phyloP scores from a whole-genome alignment of 2,797 vertebrate genomes.

The Sarcophilus harrisii region DNA sequence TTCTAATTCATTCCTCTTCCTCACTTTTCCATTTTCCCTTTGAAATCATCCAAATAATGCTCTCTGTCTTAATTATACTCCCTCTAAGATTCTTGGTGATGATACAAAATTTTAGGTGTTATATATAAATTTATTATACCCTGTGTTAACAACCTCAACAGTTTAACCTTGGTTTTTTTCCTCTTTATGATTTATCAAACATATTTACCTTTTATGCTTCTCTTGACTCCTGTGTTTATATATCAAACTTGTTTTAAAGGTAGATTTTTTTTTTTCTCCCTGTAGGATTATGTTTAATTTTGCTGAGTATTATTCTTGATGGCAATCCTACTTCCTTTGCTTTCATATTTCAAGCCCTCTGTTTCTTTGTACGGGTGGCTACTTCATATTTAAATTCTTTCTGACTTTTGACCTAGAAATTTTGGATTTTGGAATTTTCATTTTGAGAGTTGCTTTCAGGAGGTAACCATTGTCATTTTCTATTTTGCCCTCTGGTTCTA shows the following conservation, averaged over 20 bases:
- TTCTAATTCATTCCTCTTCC: neutral
- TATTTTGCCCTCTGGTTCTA: no score
- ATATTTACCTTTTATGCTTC: neutral
- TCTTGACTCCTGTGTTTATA: neutral
- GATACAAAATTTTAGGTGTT: neutral
- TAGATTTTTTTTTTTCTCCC: neutral
- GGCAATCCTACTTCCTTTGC: no score
- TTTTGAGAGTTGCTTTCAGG: no score
- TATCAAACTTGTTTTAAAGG: neutral
- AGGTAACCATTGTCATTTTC: no score
- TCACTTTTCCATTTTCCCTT: neutral
- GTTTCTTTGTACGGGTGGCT: no score
- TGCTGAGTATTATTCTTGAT: neutral
- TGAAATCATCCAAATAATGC: neutral
- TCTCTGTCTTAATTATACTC: neutral
- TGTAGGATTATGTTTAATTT: no score
- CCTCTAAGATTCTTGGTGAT: neutral
- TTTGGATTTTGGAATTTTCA: no score
- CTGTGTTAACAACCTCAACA: neutral
- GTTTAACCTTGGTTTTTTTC: neutral
- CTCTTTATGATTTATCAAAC: neutral
- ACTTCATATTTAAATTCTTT: no score
- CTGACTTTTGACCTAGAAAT: no score
- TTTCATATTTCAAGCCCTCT: no score
- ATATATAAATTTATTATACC: neutral